Base-by-base conservation (phyloP, 2,888 invertebrate genomes). In the Tigriopus californicus region DNA sequence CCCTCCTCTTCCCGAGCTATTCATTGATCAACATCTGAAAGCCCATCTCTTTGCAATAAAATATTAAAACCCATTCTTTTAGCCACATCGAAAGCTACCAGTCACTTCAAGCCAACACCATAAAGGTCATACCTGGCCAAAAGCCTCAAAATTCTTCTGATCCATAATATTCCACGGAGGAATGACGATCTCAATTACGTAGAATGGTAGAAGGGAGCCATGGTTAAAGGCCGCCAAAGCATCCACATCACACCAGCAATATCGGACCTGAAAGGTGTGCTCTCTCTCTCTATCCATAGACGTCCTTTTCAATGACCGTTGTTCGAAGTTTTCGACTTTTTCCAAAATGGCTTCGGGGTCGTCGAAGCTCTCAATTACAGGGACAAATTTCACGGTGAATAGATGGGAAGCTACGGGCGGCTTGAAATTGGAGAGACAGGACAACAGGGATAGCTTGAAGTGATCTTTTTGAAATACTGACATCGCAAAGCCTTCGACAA, bases 401-500 rank as follows among this genome's bases (percentile, higher is more conserved):
- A 63, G 60, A 5, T 60, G 55, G 0, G 52, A 41, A 4, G 64
- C 62, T 1, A 66, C 64, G 10, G 64, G 63, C 22, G 66, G 66
- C 1, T 56, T 48, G 61, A 62, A 66, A 15, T 62, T 60, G 1
- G 52, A 49, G 22, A 66, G 60, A 1, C 63, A 62, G 60, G 65
- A 62, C 15, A 62, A 58, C 11, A 66, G 25, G 24, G 64, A 62
- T 8, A 63, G 61, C 18, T 53, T 52, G 33, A 66, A 13, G 56
- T 66, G 66, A 54, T 66, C 66, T 51, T 60, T 53, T 67, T 70
- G 70, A 61, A 66, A 69, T n/a, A 63, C 64, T 4, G 70, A 68
- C n/a, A 72, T 63, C 8, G 63, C 59, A 10, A 72, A 54, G 10
- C 72, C 72, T 47, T 64, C 62, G 1, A 71, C 67, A 4, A 24